Evolutionary conservation across 2,888 invertebrate genomes (phyloP), one percentile per base, ranked within the genome.

Genomic region (Chromoteleia sp.): DNA sequence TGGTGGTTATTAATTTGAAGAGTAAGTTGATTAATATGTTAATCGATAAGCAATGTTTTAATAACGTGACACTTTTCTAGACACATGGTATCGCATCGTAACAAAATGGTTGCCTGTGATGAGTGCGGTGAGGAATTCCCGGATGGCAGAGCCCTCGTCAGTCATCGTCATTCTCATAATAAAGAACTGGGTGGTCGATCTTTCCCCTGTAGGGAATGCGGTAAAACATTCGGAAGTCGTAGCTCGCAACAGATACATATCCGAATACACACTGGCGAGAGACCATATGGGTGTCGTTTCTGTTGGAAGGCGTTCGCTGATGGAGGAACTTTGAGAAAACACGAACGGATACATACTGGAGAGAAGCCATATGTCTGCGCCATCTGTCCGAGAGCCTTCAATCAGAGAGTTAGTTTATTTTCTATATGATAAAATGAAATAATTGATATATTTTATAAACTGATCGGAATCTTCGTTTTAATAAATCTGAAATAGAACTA

Each of bases 271-370:
- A 97, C 97, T 0, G 96, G 95, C 2, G 97, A 97, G 90, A 93
- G 96, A 39, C 97, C 97, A 0, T 97, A 97, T 87, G 96, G 96
- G 0, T 97, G 97, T 88, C 94, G 96, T 7, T 97, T 95, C 91
- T 97, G 97, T 89, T 96, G 96, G 96, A 97, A 97, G 89, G 97
- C 97, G 0, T 97, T 97, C 89, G 97, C 97, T 0, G 97, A 97
- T 90, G 97, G 97, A 39, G 97, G 97, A 19, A 97, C 97, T 0
- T 91, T 97, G 48, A 92, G 97, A 30, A 97, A 97, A 88, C 97
- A 97, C 89, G 97, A 97, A 88, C 93, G 97, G 7, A 97, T 97
- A 86, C 97, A 97, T 86, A 97, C 97, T 0, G 96, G 95, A 19
- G 96, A 96, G 88, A 97, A 97, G 88, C 97, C 97, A 0, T 97